phyloP scores from a whole-genome alignment of 2,113 vertebrate genomes.

The Cyprichromis sp. region DNA sequence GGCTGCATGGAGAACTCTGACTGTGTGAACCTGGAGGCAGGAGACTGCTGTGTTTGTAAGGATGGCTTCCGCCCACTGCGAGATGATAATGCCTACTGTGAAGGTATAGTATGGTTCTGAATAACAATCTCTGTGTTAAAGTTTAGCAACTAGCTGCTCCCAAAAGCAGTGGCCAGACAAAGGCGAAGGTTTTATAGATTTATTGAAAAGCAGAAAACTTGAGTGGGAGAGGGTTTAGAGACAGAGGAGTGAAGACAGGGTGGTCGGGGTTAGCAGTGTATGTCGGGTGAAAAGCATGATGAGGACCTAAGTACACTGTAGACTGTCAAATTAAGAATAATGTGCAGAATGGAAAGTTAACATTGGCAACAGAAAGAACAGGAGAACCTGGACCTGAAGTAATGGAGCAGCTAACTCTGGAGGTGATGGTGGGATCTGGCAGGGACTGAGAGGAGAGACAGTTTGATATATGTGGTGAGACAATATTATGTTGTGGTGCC shows the following conservation, averaged over 20 bases:
- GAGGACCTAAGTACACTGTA: background rate
- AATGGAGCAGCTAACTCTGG: background rate
- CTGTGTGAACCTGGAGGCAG: slow-evolving; percentile 88
- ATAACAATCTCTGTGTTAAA: background rate
- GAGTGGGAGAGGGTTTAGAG: background rate
- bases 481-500: background rate
- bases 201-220: background rate
- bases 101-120: slow-evolving; percentile 75
- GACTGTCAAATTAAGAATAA: background rate
- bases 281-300: background rate
- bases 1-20: slow-evolving; percentile 89
- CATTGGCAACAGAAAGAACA: background rate
- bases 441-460: background rate
- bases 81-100: slow-evolving; percentile 93
- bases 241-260: background rate
- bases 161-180: background rate
- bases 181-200: background rate
- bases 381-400: background rate
- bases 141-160: background rate
- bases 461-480: background rate
- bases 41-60: slow-evolving; percentile 85
- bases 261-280: background rate
- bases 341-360: background rate
- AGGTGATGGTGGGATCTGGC: background rate
- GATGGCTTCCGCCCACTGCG: slow-evolving; percentile 90